Evolutionary conservation across 2,797 vertebrate genomes (phyloP).

Genomic region (Pelodytes ibericus): DNA sequence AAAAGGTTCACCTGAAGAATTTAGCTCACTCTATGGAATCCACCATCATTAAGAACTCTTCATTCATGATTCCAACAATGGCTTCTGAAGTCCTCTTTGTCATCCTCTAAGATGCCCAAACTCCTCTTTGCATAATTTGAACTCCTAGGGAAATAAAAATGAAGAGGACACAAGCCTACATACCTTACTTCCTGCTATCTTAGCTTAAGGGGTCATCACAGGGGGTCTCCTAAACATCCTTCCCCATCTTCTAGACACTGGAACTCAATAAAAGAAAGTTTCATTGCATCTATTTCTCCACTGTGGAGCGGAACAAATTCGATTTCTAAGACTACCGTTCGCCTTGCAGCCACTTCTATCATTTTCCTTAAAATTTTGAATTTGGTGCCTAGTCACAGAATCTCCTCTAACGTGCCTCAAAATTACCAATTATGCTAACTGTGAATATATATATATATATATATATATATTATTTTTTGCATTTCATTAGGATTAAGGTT

Average conservation of each 20-base stretch:
- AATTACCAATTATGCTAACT: constrained; percentile 85
- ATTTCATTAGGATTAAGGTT: constrained; percentile 88
- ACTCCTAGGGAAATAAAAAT: constrained; percentile 79
- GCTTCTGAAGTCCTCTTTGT: constrained; percentile 73
- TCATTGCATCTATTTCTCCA: constrained; percentile 89
- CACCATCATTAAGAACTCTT: constrained; percentile 71
- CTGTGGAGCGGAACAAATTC: constrained; percentile 97
- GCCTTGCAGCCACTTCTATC: constrained; percentile 87
- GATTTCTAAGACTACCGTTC: constrained; percentile 92
- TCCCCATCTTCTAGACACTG: constrained; percentile 86
- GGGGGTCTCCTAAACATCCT: constrained; percentile 80
- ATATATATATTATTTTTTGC: constrained; percentile 78
- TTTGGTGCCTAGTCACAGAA: constrained; percentile 89
- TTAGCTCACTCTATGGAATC: constrained; percentile 74
- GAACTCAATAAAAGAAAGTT: constrained; percentile 84
- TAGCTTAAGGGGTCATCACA: constrained; percentile 74
- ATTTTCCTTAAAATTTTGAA: constrained; percentile 93
- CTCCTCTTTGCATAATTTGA: constrained; percentile 78
- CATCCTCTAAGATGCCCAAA: constrained; percentile 76
- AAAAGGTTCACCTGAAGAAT: constrained; percentile 83
- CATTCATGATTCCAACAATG: constrained; percentile 72
- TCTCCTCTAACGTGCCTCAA: constrained; percentile 84
- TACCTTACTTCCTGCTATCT: constrained; percentile 85
- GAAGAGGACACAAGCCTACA: constrained; percentile 79
- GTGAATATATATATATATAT: constrained; percentile 68